These are phyloP conservation scores for Tetanocera ferruginea DNA, from an alignment of 2,888 invertebrate genomes.

Conservation along the genomic window DNA sequence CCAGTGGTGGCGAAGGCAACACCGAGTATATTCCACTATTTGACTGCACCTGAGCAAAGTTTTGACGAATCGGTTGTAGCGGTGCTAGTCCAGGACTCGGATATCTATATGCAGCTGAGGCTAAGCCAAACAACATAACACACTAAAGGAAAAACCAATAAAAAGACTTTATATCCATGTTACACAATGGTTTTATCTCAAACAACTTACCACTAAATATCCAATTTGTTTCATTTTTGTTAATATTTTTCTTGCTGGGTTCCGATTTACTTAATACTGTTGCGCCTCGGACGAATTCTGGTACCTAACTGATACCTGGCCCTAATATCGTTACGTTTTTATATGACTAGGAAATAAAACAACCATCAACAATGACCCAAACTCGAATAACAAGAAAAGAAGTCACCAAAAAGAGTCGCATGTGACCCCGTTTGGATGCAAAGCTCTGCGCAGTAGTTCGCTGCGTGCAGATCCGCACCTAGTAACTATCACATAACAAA, in stretches of 20 bases:
- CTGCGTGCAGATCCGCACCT: neutral
- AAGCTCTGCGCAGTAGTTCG: neutral
- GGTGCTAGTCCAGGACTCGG: conserved; percentile 40
- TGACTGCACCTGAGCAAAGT: conserved; percentile 38
- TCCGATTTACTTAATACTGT: neutral
- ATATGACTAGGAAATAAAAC: conserved; percentile 35
- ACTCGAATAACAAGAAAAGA: too few relatives aligned
- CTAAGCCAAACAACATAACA: conserved; percentile 49
- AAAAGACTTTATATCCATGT: neutral
- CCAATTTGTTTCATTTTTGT: conserved; percentile 58
- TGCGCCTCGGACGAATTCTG: neutral
- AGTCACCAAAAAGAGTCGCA: neutral
- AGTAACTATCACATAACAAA: neutral
- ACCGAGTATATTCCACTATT: conserved; percentile 55
- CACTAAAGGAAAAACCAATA: conserved; percentile 51
- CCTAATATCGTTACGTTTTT: conserved; percentile 39
- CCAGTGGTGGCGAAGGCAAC: conserved; percentile 42
- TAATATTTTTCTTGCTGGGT: neutral
- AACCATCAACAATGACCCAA: conserved; percentile 1
- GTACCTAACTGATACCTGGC: conserved; percentile 39
- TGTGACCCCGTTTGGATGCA: neutral
- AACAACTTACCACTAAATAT: conserved; percentile 57
- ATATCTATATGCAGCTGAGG: conserved; percentile 60
- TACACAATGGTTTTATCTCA: neutral
- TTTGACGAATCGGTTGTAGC: conserved; percentile 36